Percentiles rank a stretch among this genome's conserved stretches.
These are phyloP conservation scores for Chrysolina haemoptera DNA, from an alignment of 2,888 invertebrate genomes.

Conservation along the genomic window DNA sequence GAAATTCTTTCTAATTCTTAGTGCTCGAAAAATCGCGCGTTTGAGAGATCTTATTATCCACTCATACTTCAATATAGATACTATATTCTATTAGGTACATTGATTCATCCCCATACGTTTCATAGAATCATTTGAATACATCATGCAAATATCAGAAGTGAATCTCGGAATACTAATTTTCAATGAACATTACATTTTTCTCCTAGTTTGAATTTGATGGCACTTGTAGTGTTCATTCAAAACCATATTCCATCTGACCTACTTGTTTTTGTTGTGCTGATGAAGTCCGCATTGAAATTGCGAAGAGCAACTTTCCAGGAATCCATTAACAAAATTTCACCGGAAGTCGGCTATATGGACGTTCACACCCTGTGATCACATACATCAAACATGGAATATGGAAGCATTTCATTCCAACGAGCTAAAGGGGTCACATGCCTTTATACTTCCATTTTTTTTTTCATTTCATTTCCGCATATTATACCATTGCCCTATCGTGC, in stretches of 20 bases:
- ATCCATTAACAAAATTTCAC: constrained; percentile 28
- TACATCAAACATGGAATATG: constrained; percentile 17
- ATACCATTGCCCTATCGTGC: constrained; percentile 7
- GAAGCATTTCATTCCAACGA: constrained; percentile 22
- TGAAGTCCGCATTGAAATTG: constrained; percentile 5
- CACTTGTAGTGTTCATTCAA: background rate
- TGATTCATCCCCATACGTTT: no score
- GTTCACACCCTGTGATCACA: constrained; percentile 30
- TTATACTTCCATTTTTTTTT: constrained; percentile 22
- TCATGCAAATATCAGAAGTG: no score
- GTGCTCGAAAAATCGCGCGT: no score
- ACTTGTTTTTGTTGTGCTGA: background rate
- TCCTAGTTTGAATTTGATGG: no score
- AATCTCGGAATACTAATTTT: no score
- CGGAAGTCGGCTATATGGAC: constrained; percentile 14
- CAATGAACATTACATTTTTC: no score
- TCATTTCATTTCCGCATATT: constrained; percentile 22
- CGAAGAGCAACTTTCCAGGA: background rate
- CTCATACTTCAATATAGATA: no score
- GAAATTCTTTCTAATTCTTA: no score
- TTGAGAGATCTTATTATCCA: no score
- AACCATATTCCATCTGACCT: background rate
- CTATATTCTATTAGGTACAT: no score
- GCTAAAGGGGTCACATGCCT: constrained; percentile 21
- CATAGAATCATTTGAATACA: no score